Conservation (phyloP, 2,797 vertebrate genomes). For the Silurus lanzhouensis region DNA sequence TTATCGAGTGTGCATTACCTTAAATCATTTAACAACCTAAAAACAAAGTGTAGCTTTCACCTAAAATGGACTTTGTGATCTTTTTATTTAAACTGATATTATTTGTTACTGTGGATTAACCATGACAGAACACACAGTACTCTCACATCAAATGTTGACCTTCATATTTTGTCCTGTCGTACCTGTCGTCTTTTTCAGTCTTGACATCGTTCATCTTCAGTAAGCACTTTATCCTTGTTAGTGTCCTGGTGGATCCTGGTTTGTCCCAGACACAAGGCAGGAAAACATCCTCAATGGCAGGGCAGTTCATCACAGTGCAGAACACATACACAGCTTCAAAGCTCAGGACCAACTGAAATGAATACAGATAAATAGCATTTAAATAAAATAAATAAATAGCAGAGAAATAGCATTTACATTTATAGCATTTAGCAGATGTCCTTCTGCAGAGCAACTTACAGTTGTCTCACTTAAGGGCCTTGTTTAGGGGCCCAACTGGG, state of each 20-base stretch:
- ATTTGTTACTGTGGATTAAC: background rate
- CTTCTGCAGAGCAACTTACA: no score
- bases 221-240: background rate
- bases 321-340: background rate
- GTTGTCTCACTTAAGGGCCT: no score
- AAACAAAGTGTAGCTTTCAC: background rate
- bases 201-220: background rate
- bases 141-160: background rate
- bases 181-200: background rate
- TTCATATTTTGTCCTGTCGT: background rate
- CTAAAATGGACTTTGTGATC: background rate
- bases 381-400: no score
- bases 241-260: background rate
- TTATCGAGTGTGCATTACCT: background rate
- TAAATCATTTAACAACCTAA: background rate
- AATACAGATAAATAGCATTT: no score
- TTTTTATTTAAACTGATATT: background rate
- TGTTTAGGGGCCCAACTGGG: no score
- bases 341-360: background rate
- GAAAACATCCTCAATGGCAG: background rate
- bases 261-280: background rate
- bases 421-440: no score
- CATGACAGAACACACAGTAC: background rate
- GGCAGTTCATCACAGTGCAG: background rate
- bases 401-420: background rate